These are phyloP conservation scores for Alethe diademata DNA, from an alignment of 2,113 vertebrate genomes.

Conservation along the genomic window DNA sequence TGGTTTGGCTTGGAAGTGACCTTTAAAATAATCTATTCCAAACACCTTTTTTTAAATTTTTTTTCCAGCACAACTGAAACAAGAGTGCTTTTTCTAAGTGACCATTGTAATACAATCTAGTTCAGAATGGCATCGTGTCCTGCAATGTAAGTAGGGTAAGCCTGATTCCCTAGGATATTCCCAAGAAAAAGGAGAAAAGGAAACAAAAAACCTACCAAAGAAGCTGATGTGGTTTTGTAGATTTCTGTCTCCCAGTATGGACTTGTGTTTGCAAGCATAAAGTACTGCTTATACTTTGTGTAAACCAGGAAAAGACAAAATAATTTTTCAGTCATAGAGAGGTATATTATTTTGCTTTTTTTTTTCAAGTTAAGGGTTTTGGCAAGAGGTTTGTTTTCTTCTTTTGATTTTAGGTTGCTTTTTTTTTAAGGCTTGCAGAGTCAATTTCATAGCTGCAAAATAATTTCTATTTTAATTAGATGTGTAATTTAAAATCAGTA, in stretches of 20 bases:
- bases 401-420: neutral
- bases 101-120: neutral
- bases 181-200: neutral
- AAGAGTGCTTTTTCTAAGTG: neutral
- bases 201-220: neutral
- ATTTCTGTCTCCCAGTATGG: neutral
- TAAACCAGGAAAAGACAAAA: neutral
- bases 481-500: neutral
- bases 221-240: neutral
- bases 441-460: neutral
- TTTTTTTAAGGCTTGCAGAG: neutral
- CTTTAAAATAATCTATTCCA: neutral
- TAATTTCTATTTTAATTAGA: slow-evolving; percentile 24
- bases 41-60: neutral
- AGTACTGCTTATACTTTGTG: neutral
- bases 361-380: neutral
- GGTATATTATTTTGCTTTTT: neutral
- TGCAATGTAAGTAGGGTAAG: neutral
- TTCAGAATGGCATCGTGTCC: neutral
- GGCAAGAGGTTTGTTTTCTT: neutral
- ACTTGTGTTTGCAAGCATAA: neutral
- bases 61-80: neutral
- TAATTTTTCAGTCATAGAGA: neutral
- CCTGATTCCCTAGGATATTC: neutral
- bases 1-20: neutral